Percentiles rank a stretch among this genome's conserved stretches.
Conservation (phyloP, 2,113 vertebrate species). For the Heptranchias perlo region DNA sequence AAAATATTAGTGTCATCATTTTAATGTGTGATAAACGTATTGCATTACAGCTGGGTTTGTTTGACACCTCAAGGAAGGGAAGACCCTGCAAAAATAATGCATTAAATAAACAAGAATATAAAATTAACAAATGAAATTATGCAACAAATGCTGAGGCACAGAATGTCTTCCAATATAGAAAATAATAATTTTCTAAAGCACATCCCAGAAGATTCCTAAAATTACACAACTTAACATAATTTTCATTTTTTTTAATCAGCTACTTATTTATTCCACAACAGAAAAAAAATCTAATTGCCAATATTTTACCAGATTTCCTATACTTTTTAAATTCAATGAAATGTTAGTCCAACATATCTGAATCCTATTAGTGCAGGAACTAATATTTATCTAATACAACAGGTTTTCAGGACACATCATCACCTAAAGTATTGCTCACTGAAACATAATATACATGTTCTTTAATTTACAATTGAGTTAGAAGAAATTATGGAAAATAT, state of each 20-base stretch:
- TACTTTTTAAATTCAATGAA: not conserved
- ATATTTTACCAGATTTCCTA: not conserved
- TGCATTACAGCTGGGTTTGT: not conserved
- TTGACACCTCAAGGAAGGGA: not conserved
- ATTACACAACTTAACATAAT: not conserved
- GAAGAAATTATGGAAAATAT: not conserved
- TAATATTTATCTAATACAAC: not conserved
- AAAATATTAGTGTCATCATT: not conserved
- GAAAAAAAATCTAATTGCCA: not conserved
- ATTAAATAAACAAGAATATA: not conserved
- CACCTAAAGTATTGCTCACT: not conserved
- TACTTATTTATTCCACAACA: not conserved
- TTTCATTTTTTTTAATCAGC: not conserved
- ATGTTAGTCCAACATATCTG: not conserved
- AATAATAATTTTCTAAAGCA: not conserved
- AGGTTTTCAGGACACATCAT: not conserved
- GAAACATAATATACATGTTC: not conserved
- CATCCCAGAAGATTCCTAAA: not conserved
- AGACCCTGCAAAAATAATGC: not conserved
- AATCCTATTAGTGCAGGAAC: not conserved
- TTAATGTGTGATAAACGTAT: not conserved
- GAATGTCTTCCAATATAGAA: not conserved
- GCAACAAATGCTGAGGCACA: not conserved
- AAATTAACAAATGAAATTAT: not conserved
- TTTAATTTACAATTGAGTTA: not conserved